Evolutionary conservation across 2,888 invertebrate species (phyloP).

Genomic region (Ophion obscuratus): DNA sequence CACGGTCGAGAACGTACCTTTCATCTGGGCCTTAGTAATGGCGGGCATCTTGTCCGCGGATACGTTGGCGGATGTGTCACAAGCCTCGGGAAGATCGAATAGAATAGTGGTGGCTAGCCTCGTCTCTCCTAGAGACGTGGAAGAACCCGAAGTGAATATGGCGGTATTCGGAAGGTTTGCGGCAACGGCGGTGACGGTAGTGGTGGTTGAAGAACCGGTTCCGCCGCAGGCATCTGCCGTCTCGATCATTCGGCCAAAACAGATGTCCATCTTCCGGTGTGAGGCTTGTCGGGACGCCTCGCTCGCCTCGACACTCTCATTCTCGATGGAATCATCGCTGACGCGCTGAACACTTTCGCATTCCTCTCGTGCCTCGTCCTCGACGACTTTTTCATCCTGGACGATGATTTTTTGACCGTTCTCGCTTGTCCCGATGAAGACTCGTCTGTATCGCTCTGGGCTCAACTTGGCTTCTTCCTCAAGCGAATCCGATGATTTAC

Average conservation of each 20-base stretch:
- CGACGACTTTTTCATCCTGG: slow-evolving; percentile 19
- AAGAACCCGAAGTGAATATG: slow-evolving; percentile 64
- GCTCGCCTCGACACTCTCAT: slow-evolving; percentile 34
- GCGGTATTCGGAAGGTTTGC: slow-evolving; percentile 24
- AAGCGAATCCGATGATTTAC: slow-evolving; percentile 53
- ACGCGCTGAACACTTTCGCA: slow-evolving; percentile 19
- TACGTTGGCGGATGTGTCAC: slow-evolving; percentile 72
- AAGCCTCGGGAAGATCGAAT: slow-evolving; percentile 76
- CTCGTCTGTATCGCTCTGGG: slow-evolving; percentile 51
- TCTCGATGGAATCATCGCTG: slow-evolving; percentile 31
- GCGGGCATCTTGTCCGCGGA: slow-evolving; percentile 81
- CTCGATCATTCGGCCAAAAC: slow-evolving; percentile 63
- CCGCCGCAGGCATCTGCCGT: slow-evolving; percentile 65
- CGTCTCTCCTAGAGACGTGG: slow-evolving; percentile 62
- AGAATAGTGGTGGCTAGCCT: slow-evolving; percentile 73
- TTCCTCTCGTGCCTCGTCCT: slow-evolving; percentile 35
- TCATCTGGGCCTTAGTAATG: slow-evolving; percentile 91
- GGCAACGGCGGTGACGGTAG: slow-evolving; percentile 15
- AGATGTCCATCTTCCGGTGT: slow-evolving; percentile 63
- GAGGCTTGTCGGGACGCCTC: slow-evolving; percentile 46
- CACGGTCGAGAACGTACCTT: slow-evolving; percentile 85
- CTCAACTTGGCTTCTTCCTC: slow-evolving; percentile 58
- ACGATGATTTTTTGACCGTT: slow-evolving; percentile 12
- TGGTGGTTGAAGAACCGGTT: slow-evolving; percentile 64
- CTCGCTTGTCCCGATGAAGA: slow-evolving; percentile 40